Conservation (phyloP, 1,140 invertebrate species). For the Homalodisca vitripennis region DNA sequence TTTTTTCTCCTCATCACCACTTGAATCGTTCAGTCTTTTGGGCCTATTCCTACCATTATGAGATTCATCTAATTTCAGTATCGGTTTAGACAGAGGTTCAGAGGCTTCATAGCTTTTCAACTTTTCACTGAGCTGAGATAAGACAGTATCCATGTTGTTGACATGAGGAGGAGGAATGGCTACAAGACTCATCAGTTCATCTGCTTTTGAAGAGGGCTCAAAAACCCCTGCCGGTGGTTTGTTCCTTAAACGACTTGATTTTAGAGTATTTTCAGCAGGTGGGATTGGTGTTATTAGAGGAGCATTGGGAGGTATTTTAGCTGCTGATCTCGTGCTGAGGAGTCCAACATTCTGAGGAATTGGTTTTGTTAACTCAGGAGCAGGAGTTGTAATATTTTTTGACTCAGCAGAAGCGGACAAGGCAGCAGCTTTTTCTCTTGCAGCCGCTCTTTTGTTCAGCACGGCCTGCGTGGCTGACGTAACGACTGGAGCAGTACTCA, state of each 20-base stretch:
- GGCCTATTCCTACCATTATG: conserved; percentile 24
- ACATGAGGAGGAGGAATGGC: conserved; percentile 25
- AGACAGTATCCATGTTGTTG: conserved; percentile 29
- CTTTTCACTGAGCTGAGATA: conserved; percentile 35
- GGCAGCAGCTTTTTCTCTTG: conserved; percentile 13
- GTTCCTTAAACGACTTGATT: conserved; percentile 27
- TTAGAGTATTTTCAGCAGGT: conserved; percentile 15
- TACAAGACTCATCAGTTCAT: conserved; percentile 21
- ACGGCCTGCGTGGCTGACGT: conserved; percentile 14
- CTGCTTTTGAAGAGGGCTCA: conserved; percentile 39
- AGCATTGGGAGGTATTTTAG: conserved; percentile 15
- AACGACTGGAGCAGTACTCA: not conserved
- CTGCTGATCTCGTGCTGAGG: conserved; percentile 30
- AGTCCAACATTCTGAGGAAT: conserved; percentile 7
- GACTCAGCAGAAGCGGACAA: not conserved
- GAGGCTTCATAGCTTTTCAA: conserved; percentile 30
- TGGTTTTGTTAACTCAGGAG: not conserved
- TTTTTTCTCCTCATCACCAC: conserved; percentile 12
- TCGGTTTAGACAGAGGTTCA: not conserved
- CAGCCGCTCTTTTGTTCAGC: conserved; percentile 22
- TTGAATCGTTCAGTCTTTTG: conserved; percentile 11
- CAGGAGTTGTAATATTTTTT: not conserved
- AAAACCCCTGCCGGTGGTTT: conserved; percentile 42
- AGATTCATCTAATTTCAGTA: conserved; percentile 23
- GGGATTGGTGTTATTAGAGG: conserved; percentile 32